Evolutionary conservation across 2,888 invertebrate species (phyloP), one percentile per base, ranked within the genome.

Genomic region (Julus scanicus): DNA sequence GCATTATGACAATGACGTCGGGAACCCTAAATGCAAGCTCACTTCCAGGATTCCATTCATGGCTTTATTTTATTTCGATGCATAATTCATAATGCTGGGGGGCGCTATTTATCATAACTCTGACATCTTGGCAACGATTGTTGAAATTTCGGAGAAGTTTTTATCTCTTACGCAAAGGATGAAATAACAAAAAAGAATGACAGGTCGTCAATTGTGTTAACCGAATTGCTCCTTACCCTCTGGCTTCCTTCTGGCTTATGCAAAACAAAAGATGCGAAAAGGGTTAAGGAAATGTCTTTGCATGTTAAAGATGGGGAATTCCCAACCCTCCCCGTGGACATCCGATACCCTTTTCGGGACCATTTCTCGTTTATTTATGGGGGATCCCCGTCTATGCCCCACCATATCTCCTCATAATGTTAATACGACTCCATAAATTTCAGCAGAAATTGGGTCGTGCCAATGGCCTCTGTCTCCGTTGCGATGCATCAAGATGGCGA

Each of bases 401-500:
- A 9, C 80, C 80, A 80, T 80, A 80, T 80, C 80, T 80, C 80
- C 37, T 80, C 71, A 20, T 71, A 29, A 29, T 29, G 71, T 29
- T 71, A 29, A 29, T 63, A 29, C 71, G 71, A 71, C 29, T 29
- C 29, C 8, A n/a, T 71, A 80, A 80, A 13, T 80, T 80, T 80
- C 37, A 29, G 1, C 0, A 11, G 80, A 80, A 80, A 39, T 80
- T 80, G 80, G 80, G 80, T 80, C 80, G 80, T 80, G 80, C 37
- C 80, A 80, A 80, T 80, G 80, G 15, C 80, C 80, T 80, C 80
- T 80, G 80, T 80, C 13, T 37, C 80, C 13, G 15, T 53, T 53
- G 53, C 53, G 53, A 53, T 15, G 53, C 53, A 29, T 80, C 71
- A 29, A 71, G 29, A 53, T 53, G 53, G 53, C 15, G 29, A 71